Percentiles rank a stretch among this genome's conserved stretches.
These are phyloP conservation scores for Phrynocephalus guinanensis DNA, from an alignment of 2,797 vertebrate genomes.

Conservation along the genomic window DNA sequence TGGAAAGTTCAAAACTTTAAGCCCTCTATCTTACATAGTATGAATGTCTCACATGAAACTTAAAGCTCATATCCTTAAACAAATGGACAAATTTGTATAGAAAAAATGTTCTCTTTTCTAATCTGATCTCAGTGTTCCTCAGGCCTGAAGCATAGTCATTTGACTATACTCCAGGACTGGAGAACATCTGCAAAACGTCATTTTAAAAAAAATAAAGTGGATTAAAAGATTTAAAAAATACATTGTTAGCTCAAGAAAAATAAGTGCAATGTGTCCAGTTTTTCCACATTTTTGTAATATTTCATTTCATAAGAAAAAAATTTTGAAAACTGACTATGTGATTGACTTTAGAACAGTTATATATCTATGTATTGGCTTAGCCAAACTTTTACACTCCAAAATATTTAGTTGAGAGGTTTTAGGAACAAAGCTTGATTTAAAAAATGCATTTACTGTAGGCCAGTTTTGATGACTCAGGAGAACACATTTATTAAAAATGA, in stretches of 20 bases:
- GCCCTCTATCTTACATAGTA: too few relatives aligned
- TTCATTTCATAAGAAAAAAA: neutral
- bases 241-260: too few relatives aligned
- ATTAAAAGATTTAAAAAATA: neutral
- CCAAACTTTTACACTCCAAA: neutral
- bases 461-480: neutral
- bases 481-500: conserved; percentile 13
- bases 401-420: neutral
- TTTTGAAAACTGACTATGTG: neutral
- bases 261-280: neutral
- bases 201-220: neutral
- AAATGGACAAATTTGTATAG: too few relatives aligned
- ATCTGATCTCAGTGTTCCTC: too few relatives aligned
- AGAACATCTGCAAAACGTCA: neutral
- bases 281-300: neutral
- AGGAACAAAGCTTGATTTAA: neutral
- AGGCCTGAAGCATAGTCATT: too few relatives aligned
- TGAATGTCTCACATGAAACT: too few relatives aligned
- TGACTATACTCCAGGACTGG: neutral
- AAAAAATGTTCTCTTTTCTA: too few relatives aligned
- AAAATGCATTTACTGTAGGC: conserved; percentile 2
- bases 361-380: neutral
- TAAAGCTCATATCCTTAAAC: too few relatives aligned
- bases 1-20: too few relatives aligned
- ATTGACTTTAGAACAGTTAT: neutral